Conservation (phyloP, 2,797 vertebrate genomes). For the Babyrousa celebensis region DNA sequence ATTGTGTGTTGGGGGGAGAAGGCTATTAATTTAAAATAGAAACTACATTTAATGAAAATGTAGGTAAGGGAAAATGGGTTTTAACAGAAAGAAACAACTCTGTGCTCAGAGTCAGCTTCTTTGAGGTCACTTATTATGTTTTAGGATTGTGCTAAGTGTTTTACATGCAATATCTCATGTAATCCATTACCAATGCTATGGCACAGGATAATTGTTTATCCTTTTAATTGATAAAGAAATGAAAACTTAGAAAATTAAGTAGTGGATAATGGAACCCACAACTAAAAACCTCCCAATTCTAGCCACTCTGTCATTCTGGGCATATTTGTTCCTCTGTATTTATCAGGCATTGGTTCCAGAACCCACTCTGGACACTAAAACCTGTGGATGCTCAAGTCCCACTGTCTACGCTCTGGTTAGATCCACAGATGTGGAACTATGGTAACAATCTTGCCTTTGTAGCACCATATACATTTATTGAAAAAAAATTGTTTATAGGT, state of each 20-base stretch:
- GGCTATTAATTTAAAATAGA: constrained; percentile 33
- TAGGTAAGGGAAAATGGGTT: constrained; percentile 7
- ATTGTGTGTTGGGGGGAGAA: background rate
- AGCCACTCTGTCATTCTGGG: background rate
- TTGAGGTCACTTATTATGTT: background rate
- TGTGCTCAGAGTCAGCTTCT: background rate
- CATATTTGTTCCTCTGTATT: background rate
- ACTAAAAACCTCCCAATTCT: background rate
- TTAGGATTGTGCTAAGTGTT: constrained; percentile 9
- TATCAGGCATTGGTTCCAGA: background rate
- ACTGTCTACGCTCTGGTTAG: background rate
- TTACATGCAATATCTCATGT: background rate
- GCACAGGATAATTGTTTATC: background rate
- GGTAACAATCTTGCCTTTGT: background rate
- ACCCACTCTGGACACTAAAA: background rate
- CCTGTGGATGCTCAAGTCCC: background rate
- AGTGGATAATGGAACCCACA: background rate
- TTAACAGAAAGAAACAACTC: constrained; percentile 19
- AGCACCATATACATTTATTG: background rate
- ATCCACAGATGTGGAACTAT: too few relatives aligned
- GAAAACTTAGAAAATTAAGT: background rate
- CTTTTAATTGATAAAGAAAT: constrained; percentile 1
- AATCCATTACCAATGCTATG: background rate
- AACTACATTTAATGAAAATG: constrained; percentile 40
- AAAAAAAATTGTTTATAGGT: background rate